Percentiles rank a stretch among this genome's conserved stretches.
Conservation (phyloP, 2,113 vertebrate genomes). For the Odontophorus gujanensis region DNA sequence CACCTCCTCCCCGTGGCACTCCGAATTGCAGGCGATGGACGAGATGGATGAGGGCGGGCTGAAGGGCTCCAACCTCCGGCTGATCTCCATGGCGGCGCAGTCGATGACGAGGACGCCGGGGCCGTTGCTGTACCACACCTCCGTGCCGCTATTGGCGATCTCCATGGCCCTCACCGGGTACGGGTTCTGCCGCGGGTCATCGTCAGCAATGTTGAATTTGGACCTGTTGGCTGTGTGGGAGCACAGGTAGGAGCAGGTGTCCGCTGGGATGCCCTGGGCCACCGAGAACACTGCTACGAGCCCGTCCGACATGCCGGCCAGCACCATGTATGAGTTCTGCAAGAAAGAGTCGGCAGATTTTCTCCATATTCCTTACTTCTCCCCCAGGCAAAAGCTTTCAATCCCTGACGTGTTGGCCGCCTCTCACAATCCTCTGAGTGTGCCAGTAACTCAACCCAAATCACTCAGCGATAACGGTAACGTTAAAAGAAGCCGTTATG, state of each 20-base stretch:
- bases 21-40: constrained; percentile 81
- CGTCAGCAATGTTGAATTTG: constrained; percentile 84
- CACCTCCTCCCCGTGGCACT: constrained; percentile 88
- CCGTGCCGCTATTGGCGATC: constrained; percentile 81
- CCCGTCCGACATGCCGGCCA: constrained; percentile 91
- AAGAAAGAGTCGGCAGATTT: not conserved
- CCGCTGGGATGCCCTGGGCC: constrained; percentile 81
- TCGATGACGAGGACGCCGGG: constrained; percentile 89
- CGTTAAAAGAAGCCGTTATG: not conserved
- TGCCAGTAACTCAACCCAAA: not conserved
- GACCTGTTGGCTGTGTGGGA: constrained; percentile 91
- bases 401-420: not conserved
- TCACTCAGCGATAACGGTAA: not conserved
- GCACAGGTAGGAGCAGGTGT: constrained; percentile 89
- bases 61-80: constrained; percentile 88
- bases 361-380: not conserved
- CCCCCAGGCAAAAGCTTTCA: not conserved
- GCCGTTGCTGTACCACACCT: constrained; percentile 96
- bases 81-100: constrained; percentile 79
- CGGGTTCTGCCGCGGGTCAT: constrained; percentile 87
- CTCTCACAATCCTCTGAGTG: not conserved
- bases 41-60: constrained; percentile 77
- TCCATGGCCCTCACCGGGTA: constrained; percentile 89
- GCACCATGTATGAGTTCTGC: constrained; percentile 85
- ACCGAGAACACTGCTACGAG: constrained; percentile 85